Evolutionary conservation across 2,888 invertebrate genomes (phyloP).

Genomic region (Ditula angustiorana): DNA sequence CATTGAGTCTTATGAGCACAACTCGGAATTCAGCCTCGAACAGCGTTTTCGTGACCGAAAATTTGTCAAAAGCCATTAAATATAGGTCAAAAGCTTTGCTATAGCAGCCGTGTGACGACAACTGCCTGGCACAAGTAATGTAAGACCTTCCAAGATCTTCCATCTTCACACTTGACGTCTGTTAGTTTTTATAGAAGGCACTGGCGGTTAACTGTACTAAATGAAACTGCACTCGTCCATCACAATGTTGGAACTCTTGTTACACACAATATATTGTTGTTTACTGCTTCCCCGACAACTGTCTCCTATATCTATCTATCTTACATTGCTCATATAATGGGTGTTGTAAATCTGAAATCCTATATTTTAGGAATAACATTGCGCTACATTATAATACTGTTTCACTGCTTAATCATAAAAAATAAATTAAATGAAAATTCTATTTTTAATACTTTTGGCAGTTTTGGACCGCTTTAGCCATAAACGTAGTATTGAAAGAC

Average conservation of each 20-base stretch:
- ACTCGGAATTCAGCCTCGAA: conserved; percentile 64
- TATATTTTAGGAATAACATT: no score
- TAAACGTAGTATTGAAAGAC: no score
- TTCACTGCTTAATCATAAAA: no score
- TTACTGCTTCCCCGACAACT: no score
- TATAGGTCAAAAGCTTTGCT: conserved; percentile 67
- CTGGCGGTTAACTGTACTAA: background rate
- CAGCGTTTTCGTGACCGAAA: conserved; percentile 49
- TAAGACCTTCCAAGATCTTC: conserved; percentile 53
- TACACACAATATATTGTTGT: background rate
- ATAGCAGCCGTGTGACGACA: conserved; percentile 54
- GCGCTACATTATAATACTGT: no score
- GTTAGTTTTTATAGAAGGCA: background rate
- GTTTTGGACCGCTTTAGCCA: no score
- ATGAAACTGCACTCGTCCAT: background rate
- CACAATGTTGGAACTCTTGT: background rate
- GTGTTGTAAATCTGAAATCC: no score
- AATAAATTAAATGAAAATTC: no score
- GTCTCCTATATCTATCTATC: no score
- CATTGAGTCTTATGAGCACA: conserved; percentile 57
- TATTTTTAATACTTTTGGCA: no score
- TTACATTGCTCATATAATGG: no score
- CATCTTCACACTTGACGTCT: conserved; percentile 50
- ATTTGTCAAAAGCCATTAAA: conserved; percentile 61
- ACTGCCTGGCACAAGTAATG: conserved; percentile 58